A percentile compares a stretch with the other conserved stretches of the same genome.
phyloP scores from a whole-genome alignment of 2,888 invertebrate species.

The Elgonia sp. region DNA sequence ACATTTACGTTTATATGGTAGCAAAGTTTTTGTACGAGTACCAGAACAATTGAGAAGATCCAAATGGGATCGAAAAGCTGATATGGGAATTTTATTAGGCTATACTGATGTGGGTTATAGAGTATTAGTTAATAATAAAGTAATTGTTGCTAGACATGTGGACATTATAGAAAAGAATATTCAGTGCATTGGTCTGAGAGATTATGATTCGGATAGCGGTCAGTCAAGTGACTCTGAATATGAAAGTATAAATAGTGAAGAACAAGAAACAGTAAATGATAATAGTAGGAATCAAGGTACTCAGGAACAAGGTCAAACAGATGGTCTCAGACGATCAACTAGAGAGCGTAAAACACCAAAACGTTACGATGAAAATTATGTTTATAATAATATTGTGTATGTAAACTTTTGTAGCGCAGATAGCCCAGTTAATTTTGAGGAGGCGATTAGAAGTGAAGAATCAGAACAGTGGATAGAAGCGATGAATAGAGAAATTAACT shows the following conservation, averaged over 20 bases:
- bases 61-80: conserved; percentile 65
- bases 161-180: conserved; percentile 63
- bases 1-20: conserved; percentile 75
- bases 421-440: conserved; percentile 40
- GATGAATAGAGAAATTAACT: conserved; percentile 52
- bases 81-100: conserved; percentile 67
- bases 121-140: conserved; percentile 66
- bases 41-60: conserved; percentile 68
- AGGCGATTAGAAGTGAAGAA: conserved; percentile 38
- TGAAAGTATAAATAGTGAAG: neutral
- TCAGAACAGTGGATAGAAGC: conserved; percentile 30
- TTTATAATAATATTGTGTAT: neutral
- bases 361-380: neutral
- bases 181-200: conserved; percentile 50
- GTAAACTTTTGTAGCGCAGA: conserved; percentile 18
- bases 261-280: neutral
- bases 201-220: neutral
- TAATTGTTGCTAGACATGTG: conserved; percentile 73
- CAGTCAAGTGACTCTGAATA: neutral
- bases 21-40: conserved; percentile 73
- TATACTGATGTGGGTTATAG: conserved; percentile 71
- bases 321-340: no score
- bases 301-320: no score
- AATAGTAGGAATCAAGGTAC: no score
- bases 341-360: neutral